phyloP scores from a whole-genome alignment of 2,888 invertebrate genomes.

The Agrotis ipsilon region DNA sequence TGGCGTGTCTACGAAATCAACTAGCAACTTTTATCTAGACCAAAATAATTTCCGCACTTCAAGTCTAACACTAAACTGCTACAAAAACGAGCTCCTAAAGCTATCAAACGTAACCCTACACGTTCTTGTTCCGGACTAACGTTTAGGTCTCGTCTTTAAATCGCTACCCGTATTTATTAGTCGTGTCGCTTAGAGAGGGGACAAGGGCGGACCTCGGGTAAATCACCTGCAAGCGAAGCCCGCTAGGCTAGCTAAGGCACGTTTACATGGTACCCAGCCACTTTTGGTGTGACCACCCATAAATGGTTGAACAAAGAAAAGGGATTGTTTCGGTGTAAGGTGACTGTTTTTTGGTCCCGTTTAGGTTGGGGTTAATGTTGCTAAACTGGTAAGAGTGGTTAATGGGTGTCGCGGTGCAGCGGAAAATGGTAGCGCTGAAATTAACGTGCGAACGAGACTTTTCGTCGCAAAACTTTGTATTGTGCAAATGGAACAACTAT shows the following conservation, averaged over 20 bases:
- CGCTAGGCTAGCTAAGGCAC: constrained; percentile 55
- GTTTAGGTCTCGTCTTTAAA: constrained; percentile 73
- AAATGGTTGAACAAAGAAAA: constrained; percentile 57
- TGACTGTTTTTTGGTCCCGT: constrained; percentile 42
- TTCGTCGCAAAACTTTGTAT: neutral
- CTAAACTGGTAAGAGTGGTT: constrained; percentile 26
- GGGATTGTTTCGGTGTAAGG: constrained; percentile 57
- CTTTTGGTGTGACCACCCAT: constrained; percentile 63
- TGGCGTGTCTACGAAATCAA: neutral
- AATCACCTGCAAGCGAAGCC: constrained; percentile 67
- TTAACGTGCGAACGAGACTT: neutral
- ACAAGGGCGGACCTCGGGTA: constrained; percentile 70
- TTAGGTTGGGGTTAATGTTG: constrained; percentile 37
- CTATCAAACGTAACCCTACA: constrained; percentile 71
- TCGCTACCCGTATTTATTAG: constrained; percentile 70
- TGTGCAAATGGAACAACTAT: neutral
- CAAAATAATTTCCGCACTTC: constrained; percentile 48
- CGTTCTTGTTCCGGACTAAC: constrained; percentile 64
- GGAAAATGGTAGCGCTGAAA: neutral
- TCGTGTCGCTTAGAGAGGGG: constrained; percentile 60
- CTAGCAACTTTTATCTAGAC: constrained; percentile 32
- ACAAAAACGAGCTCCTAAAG: constrained; percentile 57
- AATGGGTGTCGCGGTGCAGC: constrained; percentile 20
- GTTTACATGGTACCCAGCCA: constrained; percentile 70
- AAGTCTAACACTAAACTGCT: constrained; percentile 42